Evolutionary conservation across 2,797 vertebrate species (phyloP).

Genomic region (Hydrocynus forskahlii): DNA sequence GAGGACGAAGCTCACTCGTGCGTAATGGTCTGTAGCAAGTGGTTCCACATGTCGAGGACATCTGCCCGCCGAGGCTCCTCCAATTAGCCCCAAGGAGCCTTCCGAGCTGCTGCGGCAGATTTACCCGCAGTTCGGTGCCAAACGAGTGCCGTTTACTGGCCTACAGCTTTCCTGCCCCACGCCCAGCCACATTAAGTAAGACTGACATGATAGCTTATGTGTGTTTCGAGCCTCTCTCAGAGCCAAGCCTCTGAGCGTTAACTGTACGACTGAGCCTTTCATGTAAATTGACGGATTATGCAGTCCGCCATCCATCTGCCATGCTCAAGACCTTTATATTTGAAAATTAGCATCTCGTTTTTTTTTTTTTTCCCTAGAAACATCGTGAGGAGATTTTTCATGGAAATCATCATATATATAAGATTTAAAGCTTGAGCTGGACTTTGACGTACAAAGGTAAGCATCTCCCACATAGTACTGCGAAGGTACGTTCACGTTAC

Average conservation of each 20-base stretch:
- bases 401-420: neutral
- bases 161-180: neutral
- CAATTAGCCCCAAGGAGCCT: constrained; percentile 41
- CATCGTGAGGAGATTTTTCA: neutral
- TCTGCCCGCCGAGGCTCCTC: constrained; percentile 15
- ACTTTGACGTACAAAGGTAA: neutral
- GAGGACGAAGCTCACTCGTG: constrained; percentile 9
- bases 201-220: constrained; percentile 24
- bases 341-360: constrained; percentile 15
- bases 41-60: constrained; percentile 9
- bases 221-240: constrained; percentile 3
- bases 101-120: constrained; percentile 36
- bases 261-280: neutral
- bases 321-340: neutral
- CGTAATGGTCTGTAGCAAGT: constrained; percentile 25
- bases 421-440: neutral
- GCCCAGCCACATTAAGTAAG: constrained; percentile 30
- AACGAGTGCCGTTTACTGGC: constrained; percentile 29
- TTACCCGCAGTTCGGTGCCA: constrained; percentile 33
- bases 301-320: neutral
- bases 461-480: too few species aligned
- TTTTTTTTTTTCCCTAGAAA: neutral
- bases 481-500: too few species aligned
- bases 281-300: constrained; percentile 1
- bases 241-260: constrained; percentile 1